These are phyloP conservation scores for Manis javanica DNA, from an alignment of 2,797 vertebrate species.

Conservation along the genomic window DNA sequence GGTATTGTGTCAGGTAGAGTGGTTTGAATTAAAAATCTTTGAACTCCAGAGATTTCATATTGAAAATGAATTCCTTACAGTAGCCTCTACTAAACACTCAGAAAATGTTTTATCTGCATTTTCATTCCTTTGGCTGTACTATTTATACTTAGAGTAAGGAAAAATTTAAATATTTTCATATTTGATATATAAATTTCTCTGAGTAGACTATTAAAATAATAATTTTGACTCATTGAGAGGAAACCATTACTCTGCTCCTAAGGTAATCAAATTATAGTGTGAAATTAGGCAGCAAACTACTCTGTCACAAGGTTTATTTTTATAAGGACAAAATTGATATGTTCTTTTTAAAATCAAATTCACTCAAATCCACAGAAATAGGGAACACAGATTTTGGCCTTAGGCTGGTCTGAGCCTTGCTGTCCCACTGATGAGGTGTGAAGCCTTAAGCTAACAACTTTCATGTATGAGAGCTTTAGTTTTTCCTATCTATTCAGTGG, in stretches of 20 bases:
- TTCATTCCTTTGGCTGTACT: conserved; percentile 5
- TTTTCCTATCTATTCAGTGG: neutral
- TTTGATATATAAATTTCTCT: neutral
- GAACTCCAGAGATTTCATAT: neutral
- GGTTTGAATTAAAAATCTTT: neutral
- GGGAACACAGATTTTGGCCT: neutral
- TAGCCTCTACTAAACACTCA: neutral
- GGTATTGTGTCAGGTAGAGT: neutral
- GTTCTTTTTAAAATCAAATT: neutral
- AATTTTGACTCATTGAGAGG: neutral
- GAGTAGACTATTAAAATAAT: neutral
- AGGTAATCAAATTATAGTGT: neutral
- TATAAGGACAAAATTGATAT: neutral
- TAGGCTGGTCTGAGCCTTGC: neutral
- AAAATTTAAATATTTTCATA: neutral
- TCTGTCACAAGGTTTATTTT: neutral
- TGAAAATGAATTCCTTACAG: neutral
- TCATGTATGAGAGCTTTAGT: neutral
- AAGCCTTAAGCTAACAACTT: neutral
- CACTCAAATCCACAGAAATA: neutral
- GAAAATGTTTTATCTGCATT: neutral
- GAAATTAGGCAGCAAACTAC: neutral
- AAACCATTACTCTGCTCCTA: neutral
- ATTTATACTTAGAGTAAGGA: conserved; percentile 8
- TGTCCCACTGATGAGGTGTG: neutral